Base-by-base conservation (phyloP, 1,140 invertebrate genomes). In the Metopolophium dirhodum region DNA sequence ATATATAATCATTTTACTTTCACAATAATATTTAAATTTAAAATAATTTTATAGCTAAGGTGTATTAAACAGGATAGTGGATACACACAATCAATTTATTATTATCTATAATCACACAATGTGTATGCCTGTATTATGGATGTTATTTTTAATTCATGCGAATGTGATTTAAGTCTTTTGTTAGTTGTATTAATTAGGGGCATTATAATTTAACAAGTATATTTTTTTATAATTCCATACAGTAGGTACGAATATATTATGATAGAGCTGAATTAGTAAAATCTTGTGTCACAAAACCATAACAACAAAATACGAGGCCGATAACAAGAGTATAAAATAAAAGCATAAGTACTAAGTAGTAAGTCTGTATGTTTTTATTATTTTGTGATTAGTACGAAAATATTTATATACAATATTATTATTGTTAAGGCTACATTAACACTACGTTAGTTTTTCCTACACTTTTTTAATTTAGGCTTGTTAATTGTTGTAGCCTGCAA, bases 301-400 rank as follows among this genome's bases (percentile, higher is more conserved):
- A 68, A 77, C 61, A 83, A 83, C 51, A 91, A 92, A 91, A 91
- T 83, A 92, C 47, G 90, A 92, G 90, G 77, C 41, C 77, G 20
- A 37, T 37, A 49, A 89, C 2, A 41, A 41, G 1, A 88, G 7
- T 87, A n/a, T 54, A 89, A 57, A 37, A 35, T 47, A 51, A 88
- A 51, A 6, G 7, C 7, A n/a, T 22, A 88, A n/a, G 47, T 47
- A 41, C 20, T 14, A 41, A 87, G 45, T 87, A 51, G 6, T 87
- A 87, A 88, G 26, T 88, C 3, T 11, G 85, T n/a, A 9, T 51
- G 20, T 51, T 49, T 51, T 88, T 26, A 49, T 54, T 54, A 45
- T 35, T 51, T 89, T 37, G 22, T 2, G 85, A 89, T 51, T 54
- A 37, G 35, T 89, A 37, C n/a, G 20, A 37, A 57, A 37, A 89